phyloP scores from a whole-genome alignment of 1,140 invertebrate genomes.

The Nebria ingens region DNA sequence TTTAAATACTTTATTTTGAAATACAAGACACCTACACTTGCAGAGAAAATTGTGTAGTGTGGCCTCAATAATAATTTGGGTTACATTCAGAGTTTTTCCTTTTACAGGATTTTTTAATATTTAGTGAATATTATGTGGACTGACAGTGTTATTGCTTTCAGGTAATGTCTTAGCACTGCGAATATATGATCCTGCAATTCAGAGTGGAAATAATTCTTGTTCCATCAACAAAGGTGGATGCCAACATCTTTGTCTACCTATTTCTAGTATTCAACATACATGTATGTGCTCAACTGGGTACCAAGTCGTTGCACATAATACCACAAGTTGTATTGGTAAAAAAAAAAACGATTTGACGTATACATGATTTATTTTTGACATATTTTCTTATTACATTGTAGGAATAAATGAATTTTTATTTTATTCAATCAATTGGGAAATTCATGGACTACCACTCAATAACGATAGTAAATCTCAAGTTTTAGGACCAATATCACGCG shows the following conservation, averaged over 20 bases:
- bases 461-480: conserved; percentile 38
- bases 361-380: conserved; percentile 19
- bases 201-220: conserved; percentile 44
- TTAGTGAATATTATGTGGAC: too few relatives aligned
- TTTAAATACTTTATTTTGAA: too few relatives aligned
- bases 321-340: conserved; percentile 38
- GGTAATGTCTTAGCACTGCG: conserved; percentile 51
- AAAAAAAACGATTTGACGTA: conserved; percentile 20
- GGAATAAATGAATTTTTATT: conserved; percentile 58
- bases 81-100: too few relatives aligned
- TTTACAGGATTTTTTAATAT: too few relatives aligned
- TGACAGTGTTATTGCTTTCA: too few relatives aligned
- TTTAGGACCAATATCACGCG: conserved; percentile 65
- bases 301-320: conserved; percentile 40
- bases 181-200: conserved; percentile 57
- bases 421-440: conserved; percentile 65
- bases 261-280: conserved; percentile 38
- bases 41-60: too few relatives aligned
- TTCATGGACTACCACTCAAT: conserved; percentile 55
- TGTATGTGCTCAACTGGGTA: conserved; percentile 74
- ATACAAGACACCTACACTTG: too few relatives aligned
- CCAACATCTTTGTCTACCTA: conserved; percentile 69
- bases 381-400: too few relatives aligned
- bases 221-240: conserved; percentile 50
- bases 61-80: too few relatives aligned